Evolutionary conservation across 2,797 vertebrate species (phyloP).

Genomic region (Clarias fuscus): DNA sequence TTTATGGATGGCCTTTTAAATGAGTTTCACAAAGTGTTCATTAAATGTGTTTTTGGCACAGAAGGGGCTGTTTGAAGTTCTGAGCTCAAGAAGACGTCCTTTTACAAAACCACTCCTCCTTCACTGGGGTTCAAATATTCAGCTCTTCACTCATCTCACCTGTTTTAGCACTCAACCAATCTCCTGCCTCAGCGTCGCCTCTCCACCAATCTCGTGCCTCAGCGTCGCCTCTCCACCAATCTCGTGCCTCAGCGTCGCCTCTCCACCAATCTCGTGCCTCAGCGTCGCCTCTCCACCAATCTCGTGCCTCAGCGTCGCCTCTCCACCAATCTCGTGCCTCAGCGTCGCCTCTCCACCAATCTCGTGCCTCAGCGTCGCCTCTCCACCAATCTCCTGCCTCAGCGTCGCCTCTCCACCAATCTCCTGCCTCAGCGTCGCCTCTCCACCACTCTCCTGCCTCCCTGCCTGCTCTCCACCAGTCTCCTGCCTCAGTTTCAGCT

Average conservation of each 20-base stretch:
- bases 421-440: background rate
- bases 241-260: background rate
- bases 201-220: background rate
- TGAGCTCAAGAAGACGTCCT: conserved; percentile 55
- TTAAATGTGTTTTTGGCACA: conserved; percentile 64
- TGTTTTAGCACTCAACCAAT: background rate
- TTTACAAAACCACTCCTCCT: background rate
- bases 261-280: background rate
- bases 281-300: conserved; percentile 11
- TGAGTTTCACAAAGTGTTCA: background rate
- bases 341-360: background rate
- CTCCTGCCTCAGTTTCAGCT: background rate
- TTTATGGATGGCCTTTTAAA: no score
- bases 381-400: background rate
- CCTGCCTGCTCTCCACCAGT: accelerated
- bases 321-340: conserved; percentile 47
- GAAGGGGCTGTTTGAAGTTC: conserved; percentile 80
- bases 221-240: background rate
- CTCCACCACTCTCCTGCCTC: background rate
- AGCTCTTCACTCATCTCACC: conserved; percentile 32
- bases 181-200: background rate
- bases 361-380: background rate
- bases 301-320: conserved; percentile 58
- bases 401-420: background rate
- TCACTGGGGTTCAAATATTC: background rate